These are phyloP conservation scores for Manacus vitellinus DNA, from an alignment of 2,113 vertebrate species.

Conservation along the genomic window DNA sequence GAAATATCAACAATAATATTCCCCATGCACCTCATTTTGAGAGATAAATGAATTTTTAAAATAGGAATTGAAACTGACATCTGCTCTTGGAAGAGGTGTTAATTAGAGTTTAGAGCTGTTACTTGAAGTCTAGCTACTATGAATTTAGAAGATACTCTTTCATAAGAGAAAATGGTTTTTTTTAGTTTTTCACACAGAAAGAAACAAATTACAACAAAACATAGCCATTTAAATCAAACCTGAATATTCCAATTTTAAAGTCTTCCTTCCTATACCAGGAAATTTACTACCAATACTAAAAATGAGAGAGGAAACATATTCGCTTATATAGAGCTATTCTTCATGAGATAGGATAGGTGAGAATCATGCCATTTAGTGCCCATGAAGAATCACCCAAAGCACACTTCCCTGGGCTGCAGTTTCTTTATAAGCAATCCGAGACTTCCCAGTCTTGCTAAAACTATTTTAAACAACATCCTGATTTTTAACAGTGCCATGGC, in stretches of 20 bases:
- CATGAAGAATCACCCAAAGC: neutral
- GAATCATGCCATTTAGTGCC: neutral
- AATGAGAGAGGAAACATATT: neutral
- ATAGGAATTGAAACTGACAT: slow-evolving; percentile 19
- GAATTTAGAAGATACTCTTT: neutral
- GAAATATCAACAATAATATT: neutral
- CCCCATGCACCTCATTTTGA: neutral
- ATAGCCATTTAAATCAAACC: neutral
- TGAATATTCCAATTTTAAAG: neutral
- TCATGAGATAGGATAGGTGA: neutral
- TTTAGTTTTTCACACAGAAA: neutral
- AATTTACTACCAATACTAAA: neutral
- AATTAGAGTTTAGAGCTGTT: neutral
- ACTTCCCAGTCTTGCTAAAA: neutral
- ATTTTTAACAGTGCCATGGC: neutral
- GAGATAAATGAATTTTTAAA: slow-evolving; percentile 40
- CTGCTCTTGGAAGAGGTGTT: neutral
- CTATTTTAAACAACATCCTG: neutral
- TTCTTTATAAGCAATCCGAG: neutral
- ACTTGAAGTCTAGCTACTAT: neutral
- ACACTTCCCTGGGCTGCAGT: neutral
- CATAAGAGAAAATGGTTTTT: neutral
- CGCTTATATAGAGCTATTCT: neutral
- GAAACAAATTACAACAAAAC: neutral
- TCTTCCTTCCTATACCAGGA: neutral